These are phyloP conservation scores for Oreochromis mossambicus DNA, from an alignment of 2,797 vertebrate genomes.

Conservation along the genomic window DNA sequence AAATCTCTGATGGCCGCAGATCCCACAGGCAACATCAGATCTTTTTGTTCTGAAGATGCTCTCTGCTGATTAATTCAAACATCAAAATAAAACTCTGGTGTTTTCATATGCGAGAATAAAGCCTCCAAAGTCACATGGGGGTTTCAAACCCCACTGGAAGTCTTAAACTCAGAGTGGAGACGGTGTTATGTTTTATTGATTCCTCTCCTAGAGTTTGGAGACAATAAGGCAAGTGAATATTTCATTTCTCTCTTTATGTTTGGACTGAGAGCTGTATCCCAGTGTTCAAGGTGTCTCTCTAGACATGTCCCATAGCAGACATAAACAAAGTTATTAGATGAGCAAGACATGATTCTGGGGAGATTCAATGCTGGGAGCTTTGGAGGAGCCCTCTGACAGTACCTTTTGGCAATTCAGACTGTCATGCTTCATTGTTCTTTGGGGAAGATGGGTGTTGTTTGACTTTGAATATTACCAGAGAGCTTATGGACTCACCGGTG, in stretches of 20 bases:
- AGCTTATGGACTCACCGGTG: slow-evolving; percentile 29
- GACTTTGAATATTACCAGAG: slow-evolving; percentile 53
- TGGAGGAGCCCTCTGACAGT: slow-evolving; percentile 47
- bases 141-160: slow-evolving; percentile 68
- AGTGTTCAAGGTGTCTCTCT: slow-evolving; percentile 66
- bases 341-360: slow-evolving; percentile 54
- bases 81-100: slow-evolving; percentile 75
- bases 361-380: slow-evolving; percentile 42
- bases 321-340: slow-evolving; percentile 73
- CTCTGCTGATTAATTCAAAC: slow-evolving; percentile 77
- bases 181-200: slow-evolving; percentile 77
- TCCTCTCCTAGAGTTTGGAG: slow-evolving; percentile 68
- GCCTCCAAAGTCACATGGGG: slow-evolving; percentile 54
- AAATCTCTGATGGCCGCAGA: slow-evolving; percentile 68
- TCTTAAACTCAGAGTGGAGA: slow-evolving; percentile 69
- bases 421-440: slow-evolving; percentile 60
- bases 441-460: slow-evolving; percentile 44
- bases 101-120: slow-evolving; percentile 64
- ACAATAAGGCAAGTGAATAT: slow-evolving; percentile 73
- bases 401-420: slow-evolving; percentile 46
- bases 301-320: slow-evolving; percentile 59
- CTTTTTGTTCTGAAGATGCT: slow-evolving; percentile 73
- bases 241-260: slow-evolving; percentile 71
- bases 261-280: slow-evolving; percentile 57
- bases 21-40: slow-evolving; percentile 74